These are phyloP conservation scores for Oncorhynchus clarkii DNA, from an alignment of 2,113 vertebrate genomes.

Conservation along the genomic window DNA sequence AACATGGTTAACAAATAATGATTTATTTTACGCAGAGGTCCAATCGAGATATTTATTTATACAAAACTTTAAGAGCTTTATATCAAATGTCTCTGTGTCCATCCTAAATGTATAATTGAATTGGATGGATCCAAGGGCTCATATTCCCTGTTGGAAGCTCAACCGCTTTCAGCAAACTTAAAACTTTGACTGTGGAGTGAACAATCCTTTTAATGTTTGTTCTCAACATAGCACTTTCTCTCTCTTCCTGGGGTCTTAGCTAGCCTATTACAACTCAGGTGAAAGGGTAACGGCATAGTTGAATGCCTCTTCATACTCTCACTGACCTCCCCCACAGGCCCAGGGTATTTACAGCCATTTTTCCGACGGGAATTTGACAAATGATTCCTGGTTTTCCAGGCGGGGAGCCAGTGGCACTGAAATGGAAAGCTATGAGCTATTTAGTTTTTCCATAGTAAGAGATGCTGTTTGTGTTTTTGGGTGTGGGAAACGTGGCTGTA, in stretches of 20 bases:
- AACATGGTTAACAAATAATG: no score
- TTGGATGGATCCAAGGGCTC: no score
- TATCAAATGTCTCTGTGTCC: no score
- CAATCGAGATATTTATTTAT: no score
- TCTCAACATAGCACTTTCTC: neutral
- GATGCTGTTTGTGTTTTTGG: constrained; percentile 38
- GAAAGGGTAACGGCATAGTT: constrained; percentile 15
- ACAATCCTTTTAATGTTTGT: no score
- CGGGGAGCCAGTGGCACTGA: constrained; percentile 56
- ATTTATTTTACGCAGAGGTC: no score
- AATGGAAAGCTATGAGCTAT: constrained; percentile 50
- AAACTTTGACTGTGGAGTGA: no score
- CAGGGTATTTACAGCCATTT: constrained; percentile 50
- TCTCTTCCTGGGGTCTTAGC: neutral
- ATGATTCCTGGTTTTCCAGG: constrained; percentile 63
- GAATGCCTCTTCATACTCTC: constrained; percentile 14
- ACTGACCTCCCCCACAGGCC: constrained; percentile 15
- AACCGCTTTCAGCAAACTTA: no score
- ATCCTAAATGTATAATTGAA: no score
- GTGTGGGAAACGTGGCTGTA: constrained; percentile 50
- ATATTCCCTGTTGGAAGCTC: no score
- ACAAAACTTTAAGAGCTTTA: no score
- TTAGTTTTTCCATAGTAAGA: constrained; percentile 57
- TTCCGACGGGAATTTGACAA: constrained; percentile 51
- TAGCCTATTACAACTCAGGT: constrained; percentile 30